Evolutionary conservation across 2,113 vertebrate genomes (phyloP), one percentile per base, ranked within the genome.

Genomic region (Phylloscopus trochiloides): DNA sequence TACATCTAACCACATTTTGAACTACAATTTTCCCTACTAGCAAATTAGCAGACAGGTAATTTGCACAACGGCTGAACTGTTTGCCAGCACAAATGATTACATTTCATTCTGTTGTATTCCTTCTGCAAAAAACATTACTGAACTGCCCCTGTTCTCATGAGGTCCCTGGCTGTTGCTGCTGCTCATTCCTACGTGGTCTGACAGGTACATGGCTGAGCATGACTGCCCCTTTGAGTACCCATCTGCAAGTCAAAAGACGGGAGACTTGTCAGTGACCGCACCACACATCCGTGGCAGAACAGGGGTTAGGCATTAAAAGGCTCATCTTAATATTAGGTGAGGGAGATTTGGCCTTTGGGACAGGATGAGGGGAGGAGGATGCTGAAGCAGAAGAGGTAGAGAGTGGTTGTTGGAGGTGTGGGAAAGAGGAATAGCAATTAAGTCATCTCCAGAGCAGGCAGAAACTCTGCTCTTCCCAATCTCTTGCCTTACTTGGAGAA

Each of bases 1-100:
- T 93, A 50, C 6, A 66, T 76, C 51, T 79, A 92, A 58, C 66
- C 77, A 51, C 59, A 76, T 80, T 93, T 74, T 58, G 78, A 93
- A 66, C 54, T 76, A 59, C 38, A 21, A 1, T 90, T 88, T 94
- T 90, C 93, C 55, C 62, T 63, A 65, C 45, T 61, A 81, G 52
- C 47, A 66, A 88, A 63, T 83, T 94, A 82, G 10, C 63, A 61
- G 58, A 36, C 9, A 32, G 38, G n/a, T 72, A 70, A 94, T 96
- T 90, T 90, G 57, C 66, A 48, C 65, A 85, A 67, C 29, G 62
- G 47, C 50, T 32, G 21, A 87, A 59, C 48, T 70, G 6, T 25
- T 51, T 70, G 45, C 50, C 29, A 34, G n/a, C 34, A 45, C 50
- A 81, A 76, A 82, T 16, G 1, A 28, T 72, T 87, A 34, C 11